Evolutionary conservation across 2,113 vertebrate species (phyloP).

Genomic region (Hemicordylus capensis): DNA sequence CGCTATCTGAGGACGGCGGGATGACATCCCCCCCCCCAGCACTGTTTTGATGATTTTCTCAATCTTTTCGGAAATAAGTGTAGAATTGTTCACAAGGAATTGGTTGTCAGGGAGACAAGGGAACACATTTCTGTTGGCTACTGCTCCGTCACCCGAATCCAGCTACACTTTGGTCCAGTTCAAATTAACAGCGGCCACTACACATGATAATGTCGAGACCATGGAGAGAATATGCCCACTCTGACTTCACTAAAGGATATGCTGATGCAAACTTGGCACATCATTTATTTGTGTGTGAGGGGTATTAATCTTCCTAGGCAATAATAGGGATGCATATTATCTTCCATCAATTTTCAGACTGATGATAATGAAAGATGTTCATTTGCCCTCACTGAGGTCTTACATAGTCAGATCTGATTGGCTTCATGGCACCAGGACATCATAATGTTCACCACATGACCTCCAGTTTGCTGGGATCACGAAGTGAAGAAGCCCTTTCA

Average conservation of each 20-base stretch:
- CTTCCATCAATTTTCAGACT: neutral
- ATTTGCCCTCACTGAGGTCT: neutral
- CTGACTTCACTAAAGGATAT: no score
- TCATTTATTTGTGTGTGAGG: no score
- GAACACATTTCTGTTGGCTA: neutral
- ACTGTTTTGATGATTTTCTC: neutral
- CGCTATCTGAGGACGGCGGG: no score
- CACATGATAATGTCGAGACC: no score
- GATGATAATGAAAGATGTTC: neutral
- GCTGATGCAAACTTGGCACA: no score
- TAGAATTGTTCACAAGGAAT: neutral
- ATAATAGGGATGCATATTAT: neutral
- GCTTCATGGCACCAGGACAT: neutral
- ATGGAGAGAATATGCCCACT: no score
- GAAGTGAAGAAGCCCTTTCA: neutral
- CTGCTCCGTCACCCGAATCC: neutral
- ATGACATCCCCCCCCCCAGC: no score
- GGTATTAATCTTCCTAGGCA: no score
- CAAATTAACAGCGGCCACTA: no score
- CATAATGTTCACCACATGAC: neutral
- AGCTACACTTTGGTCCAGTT: no score
- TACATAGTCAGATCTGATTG: neutral
- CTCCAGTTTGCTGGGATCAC: neutral
- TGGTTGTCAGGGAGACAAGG: neutral
- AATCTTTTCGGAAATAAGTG: neutral